Conservation (phyloP, 2,888 invertebrate genomes). For the Lithophane socia region DNA sequence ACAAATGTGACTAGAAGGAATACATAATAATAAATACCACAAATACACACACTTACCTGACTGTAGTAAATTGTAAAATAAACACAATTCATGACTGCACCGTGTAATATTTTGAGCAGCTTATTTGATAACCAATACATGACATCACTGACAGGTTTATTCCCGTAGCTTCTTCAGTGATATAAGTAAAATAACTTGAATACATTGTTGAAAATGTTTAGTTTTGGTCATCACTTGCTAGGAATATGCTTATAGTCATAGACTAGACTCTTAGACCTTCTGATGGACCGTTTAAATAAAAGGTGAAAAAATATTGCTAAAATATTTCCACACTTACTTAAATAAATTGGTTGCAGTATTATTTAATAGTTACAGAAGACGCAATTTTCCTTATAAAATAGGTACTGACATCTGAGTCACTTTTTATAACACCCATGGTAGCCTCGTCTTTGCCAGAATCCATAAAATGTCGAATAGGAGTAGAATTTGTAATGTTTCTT, state of each 20-base stretch:
- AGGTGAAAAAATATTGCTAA: too few species aligned
- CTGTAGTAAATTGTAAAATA: constrained; percentile 9
- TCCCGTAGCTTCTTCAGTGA: neutral
- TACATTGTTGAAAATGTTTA: neutral
- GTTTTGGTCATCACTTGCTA: neutral
- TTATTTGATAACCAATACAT: constrained; percentile 28
- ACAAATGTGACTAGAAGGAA: constrained; percentile 11
- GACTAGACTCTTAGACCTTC: neutral
- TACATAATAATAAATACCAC: constrained; percentile 16
- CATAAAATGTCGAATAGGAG: neutral
- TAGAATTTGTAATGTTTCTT: neutral
- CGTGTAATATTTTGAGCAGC: neutral
- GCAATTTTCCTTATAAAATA: constrained; percentile 13
- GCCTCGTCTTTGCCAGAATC: neutral
- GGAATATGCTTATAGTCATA: neutral
- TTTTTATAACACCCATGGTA: neutral
- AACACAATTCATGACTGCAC: constrained; percentile 4
- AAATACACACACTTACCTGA: constrained; percentile 1
- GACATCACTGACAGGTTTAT: constrained; percentile 30
- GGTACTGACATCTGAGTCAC: neutral
- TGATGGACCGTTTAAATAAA: neutral
- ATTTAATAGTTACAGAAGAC: neutral
- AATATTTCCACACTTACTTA: neutral
- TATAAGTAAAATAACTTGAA: constrained; percentile 9
- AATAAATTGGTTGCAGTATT: neutral